These are phyloP conservation scores for Mamestra brassicae DNA, from an alignment of 2,888 invertebrate genomes.

Conservation along the genomic window DNA sequence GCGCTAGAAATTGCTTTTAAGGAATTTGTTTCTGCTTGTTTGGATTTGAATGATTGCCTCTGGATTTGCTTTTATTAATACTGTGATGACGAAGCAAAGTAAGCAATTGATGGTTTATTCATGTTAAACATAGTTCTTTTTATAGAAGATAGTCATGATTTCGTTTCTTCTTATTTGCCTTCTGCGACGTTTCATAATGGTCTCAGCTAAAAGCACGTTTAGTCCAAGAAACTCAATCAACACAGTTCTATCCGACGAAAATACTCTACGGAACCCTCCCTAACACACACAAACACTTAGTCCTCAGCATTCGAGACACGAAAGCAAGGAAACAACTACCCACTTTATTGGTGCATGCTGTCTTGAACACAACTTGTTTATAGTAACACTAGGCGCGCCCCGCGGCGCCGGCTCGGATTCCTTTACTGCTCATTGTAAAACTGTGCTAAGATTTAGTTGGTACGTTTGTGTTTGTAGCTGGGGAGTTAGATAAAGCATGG, in stretches of 20 bases:
- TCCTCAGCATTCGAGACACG: slow-evolving; percentile 60
- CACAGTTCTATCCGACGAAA: neutral
- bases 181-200: neutral
- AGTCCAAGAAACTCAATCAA: neutral
- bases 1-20: slow-evolving; percentile 28
- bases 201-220: neutral
- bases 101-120: neutral
- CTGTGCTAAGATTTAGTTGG: slow-evolving; percentile 46
- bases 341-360: slow-evolving; percentile 67
- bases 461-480: slow-evolving; percentile 18
- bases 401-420: slow-evolving; percentile 57
- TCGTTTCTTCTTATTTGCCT: neutral
- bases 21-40: slow-evolving; percentile 13
- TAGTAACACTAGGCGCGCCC: slow-evolving; percentile 49
- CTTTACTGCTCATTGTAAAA: slow-evolving; percentile 57
- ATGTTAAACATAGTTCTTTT: neutral
- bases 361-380: slow-evolving; percentile 66
- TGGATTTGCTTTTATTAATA: neutral
- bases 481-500: slow-evolving; percentile 32
- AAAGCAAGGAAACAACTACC: slow-evolving; percentile 62
- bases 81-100: neutral
- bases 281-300: slow-evolving; percentile 32
- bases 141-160: neutral
- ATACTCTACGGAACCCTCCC: slow-evolving; percentile 45
- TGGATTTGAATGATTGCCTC: slow-evolving; percentile 13